These are phyloP conservation scores for Corythucha ciliata DNA, from an alignment of 2,888 invertebrate species.

Conservation along the genomic window DNA sequence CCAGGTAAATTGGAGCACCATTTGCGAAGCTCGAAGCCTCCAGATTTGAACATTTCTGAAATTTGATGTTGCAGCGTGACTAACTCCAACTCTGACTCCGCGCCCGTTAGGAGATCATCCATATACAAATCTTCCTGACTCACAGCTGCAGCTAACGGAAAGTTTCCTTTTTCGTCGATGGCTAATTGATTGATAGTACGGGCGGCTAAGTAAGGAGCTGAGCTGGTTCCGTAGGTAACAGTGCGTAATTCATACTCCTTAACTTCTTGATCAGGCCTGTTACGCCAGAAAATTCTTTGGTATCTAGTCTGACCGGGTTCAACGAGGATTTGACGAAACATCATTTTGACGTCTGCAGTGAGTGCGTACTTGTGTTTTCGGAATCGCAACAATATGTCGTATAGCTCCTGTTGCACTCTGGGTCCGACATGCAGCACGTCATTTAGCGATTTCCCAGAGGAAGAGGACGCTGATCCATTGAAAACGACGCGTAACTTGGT, in stretches of 20 bases:
- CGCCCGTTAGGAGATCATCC: too few relatives aligned
- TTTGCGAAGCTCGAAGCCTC: too few relatives aligned
- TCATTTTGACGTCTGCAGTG: slow-evolving; percentile 35
- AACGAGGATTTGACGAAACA: slow-evolving; percentile 34
- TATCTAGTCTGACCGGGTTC: slow-evolving; percentile 24
- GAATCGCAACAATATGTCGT: slow-evolving; percentile 20
- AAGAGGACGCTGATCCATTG: slow-evolving; percentile 34
- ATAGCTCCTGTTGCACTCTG: slow-evolving; percentile 21
- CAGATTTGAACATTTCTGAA: too few relatives aligned
- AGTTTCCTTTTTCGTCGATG: too few relatives aligned
- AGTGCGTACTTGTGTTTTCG: slow-evolving; percentile 12
- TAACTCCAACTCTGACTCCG: too few relatives aligned
- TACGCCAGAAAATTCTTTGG: slow-evolving; percentile 35
- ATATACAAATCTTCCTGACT: too few relatives aligned
- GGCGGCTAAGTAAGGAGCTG: slow-evolving; percentile 28
- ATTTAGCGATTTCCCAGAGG: slow-evolving; percentile 28
- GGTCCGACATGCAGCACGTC: slow-evolving; percentile 25
- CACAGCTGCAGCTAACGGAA: too few relatives aligned
- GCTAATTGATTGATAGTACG: too few relatives aligned
- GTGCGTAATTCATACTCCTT: slow-evolving; percentile 28
- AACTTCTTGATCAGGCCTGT: slow-evolving; percentile 22
- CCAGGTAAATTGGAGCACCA: too few relatives aligned
- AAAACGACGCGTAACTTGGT: slow-evolving; percentile 38
- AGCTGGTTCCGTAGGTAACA: slow-evolving; percentile 34
- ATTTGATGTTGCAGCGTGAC: too few relatives aligned